These are phyloP conservation scores for Balearica regulorum DNA, from an alignment of 2,797 vertebrate genomes.

Conservation along the genomic window DNA sequence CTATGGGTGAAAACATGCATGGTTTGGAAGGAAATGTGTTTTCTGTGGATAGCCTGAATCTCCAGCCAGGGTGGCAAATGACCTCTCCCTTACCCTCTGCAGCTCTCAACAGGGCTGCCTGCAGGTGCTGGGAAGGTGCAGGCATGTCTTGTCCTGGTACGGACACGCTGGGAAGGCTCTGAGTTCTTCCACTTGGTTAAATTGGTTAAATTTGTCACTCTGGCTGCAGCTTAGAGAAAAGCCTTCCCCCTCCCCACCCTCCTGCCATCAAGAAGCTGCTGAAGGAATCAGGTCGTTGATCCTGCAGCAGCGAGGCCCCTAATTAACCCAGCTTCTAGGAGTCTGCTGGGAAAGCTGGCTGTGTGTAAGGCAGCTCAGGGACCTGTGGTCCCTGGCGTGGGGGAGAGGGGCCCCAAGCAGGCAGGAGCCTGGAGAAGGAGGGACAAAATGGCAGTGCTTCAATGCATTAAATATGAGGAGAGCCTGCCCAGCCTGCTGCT, in stretches of 20 bases:
- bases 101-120: neutral
- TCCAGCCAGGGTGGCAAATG: neutral
- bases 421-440: neutral
- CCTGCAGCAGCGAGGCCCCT: neutral
- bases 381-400: rapidly evolving
- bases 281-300: slow-evolving; percentile 63
- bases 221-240: slow-evolving; percentile 24
- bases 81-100: neutral
- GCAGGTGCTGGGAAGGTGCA: neutral
- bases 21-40: neutral
- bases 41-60: neutral
- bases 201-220: slow-evolving; percentile 26
- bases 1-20: neutral
- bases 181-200: slow-evolving; percentile 22
- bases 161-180: neutral
- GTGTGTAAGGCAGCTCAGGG: neutral
- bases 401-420: neutral
- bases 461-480: slow-evolving; percentile 27
- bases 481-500: neutral
- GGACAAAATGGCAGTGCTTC: slow-evolving; percentile 27
- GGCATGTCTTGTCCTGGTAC: neutral
- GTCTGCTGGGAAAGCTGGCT: neutral
- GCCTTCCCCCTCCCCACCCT: neutral
- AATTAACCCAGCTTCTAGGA: slow-evolving; percentile 22
- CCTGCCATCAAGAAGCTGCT: slow-evolving; percentile 38